Evolutionary conservation across 1,140 invertebrate genomes (phyloP).

Genomic region (Meloidogyne chitwoodi): DNA sequence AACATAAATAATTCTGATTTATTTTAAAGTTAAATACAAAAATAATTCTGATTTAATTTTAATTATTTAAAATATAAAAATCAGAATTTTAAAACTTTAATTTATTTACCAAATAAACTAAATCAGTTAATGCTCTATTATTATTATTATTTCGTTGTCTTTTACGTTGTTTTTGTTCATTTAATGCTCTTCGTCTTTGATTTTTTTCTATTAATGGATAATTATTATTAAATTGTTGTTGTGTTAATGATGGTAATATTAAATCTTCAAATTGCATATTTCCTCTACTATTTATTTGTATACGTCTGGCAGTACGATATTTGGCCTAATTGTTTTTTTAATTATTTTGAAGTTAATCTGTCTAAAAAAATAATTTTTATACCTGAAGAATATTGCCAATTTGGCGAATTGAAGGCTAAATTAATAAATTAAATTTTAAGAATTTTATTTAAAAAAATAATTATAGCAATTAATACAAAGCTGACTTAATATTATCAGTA

Average conservation of each 20-base stretch:
- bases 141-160: constrained; percentile 13
- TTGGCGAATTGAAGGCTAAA: constrained; percentile 30
- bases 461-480: no score
- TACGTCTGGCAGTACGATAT: constrained; percentile 35
- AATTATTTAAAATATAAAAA: not conserved
- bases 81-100: not conserved
- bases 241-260: not conserved
- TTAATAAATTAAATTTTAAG: not conserved
- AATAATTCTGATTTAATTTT: no score
- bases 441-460: not conserved
- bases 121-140: constrained; percentile 61
- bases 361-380: no score
- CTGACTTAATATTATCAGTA: no score
- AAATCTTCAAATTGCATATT: constrained; percentile 49
- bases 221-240: not conserved
- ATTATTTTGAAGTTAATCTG: no score
- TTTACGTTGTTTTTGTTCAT: constrained; percentile 11
- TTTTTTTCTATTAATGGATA: not conserved
- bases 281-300: constrained; percentile 46
- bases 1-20: no score
- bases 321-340: constrained; percentile 14
- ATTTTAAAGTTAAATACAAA: no score
- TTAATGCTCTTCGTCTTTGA: not conserved
- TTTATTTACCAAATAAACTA: constrained; percentile 71
- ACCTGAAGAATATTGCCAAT: constrained; percentile 60